Base-by-base conservation (phyloP, 2,797 vertebrate genomes). In the Megalops cyprinoides region DNA sequence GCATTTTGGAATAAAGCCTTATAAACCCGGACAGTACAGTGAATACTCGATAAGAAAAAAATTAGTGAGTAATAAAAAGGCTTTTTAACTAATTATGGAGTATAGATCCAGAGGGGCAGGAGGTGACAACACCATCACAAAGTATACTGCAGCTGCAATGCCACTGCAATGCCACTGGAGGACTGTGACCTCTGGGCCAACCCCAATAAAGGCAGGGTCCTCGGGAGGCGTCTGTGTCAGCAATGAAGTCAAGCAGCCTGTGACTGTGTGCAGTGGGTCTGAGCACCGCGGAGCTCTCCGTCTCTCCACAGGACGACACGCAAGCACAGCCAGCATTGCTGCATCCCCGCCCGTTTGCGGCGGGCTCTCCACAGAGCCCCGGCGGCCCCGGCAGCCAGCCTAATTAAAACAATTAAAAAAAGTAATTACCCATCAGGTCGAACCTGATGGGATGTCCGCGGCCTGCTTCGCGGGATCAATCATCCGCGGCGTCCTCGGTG, bases 401-500 rank as follows among this genome's bases (percentile, higher is more conserved):
- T 69, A 20, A 69, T 69, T 69, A 69, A 69, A 69, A 69, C 65
- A 20, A 42, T 69, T 42, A 69, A 23, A 69, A 48, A 15, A 37
- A 39, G 65, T 69, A 69, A 69, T 69, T 23, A 42, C 65, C 65
- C 65, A 7, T 69, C 65, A 42, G 65, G 65, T 42, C 34, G 2
- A 15, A 42, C 34, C 65, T 42, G 65, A 69, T n/a, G 65, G 65
- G 37, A 42, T 65, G 37, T 69, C 65, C n/a, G 65, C 37, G 65
- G 65, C 20, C 65, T 9, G 65, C 34, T 42, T 69, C 5, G 65
- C 65, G 1, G 37, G 42, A n/a, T 69, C 65, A 42, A 69, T 69
- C 65, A 69, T 69, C 34, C 6, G 37, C 37, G 2, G 10, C 62
- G 31, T 67, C 62, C 62, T 34, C 62, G 1, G 31, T n/a, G 28